Evolutionary conservation across 1,140 invertebrate species (phyloP), one percentile per base, ranked within the genome.

Genomic region (Cotesia chilonis): DNA sequence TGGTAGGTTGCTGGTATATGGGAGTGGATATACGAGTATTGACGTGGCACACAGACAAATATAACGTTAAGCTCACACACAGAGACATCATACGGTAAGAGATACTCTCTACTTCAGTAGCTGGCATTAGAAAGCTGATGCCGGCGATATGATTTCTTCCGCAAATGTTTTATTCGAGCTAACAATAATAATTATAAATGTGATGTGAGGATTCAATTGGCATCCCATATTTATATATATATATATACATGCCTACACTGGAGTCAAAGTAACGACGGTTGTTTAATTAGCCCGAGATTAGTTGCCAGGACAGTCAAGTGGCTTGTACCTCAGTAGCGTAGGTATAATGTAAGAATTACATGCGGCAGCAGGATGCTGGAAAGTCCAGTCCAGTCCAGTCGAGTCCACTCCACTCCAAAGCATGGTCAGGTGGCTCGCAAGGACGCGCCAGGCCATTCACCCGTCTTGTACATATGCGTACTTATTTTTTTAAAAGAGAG

Each of bases 341-440:
- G 52, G 59, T 4, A n/a, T 54, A 47, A 64, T 64, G 54, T 37
- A 64, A 67, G 64, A 65, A 38, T 47, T 47, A 28, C 6, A 9
- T 51, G 51, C 55, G 57, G 47, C 54, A 69, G 75, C 79, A 82
- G 79, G 82, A 83, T 83, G 82, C 78, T 81, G 80, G 75, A 82
- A 76, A 82, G 80, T 73, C 81, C 83, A 47, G 41, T 47, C 41
- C 6, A 47, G 41, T 47, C 41, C 6, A 47, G 41, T 47, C 41
- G 41, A 47, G 41, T 47, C 41, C 41, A 47, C 6, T 47, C 5
- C 41, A 47, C 6, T 47, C 41, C 41, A 10, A 47, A 82, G 81
- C 82, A 84, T 84, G 84, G 85, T 87, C 86, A 87, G 86, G 86
- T 87, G 85, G 85, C 83, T 87, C 81, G 84, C 85, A 87, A 87